A percentile compares a stretch with the other conserved stretches of the same genome.
Evolutionary conservation across 1,140 invertebrate species (phyloP).

Genomic region (Dreissena rostriformis): DNA sequence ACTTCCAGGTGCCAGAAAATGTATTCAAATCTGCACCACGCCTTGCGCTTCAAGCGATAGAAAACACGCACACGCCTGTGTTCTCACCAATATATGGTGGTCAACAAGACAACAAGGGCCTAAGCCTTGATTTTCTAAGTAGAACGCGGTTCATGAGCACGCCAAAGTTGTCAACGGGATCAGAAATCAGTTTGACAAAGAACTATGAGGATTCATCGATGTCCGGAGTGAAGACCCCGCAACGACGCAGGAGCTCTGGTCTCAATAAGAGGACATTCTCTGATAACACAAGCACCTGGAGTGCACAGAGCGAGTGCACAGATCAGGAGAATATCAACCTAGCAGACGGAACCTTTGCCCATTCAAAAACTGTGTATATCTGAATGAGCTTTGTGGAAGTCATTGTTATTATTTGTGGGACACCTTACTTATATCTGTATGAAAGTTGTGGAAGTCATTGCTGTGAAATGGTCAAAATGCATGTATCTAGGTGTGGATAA

Average conservation of each 20-base stretch:
- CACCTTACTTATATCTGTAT: too few species aligned
- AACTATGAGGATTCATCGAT: constrained; percentile 20
- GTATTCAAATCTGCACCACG: constrained; percentile 10
- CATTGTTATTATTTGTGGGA: too few species aligned
- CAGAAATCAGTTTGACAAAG: constrained; percentile 14
- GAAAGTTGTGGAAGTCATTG: too few species aligned
- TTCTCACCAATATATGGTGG: constrained; percentile 50
- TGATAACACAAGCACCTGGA: constrained; percentile 48
- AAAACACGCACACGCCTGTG: constrained; percentile 64
- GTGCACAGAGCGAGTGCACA: constrained; percentile 35
- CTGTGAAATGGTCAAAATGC: too few species aligned
- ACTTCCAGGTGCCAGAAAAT: not conserved
- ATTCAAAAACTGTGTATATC: too few species aligned
- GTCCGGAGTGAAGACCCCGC: constrained; percentile 23
- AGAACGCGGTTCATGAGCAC: constrained; percentile 51
- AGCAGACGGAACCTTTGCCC: not conserved
- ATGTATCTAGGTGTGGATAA: too few species aligned
- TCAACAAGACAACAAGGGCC: constrained; percentile 10
- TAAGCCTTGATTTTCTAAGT: constrained; percentile 21
- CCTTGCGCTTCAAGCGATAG: constrained; percentile 57
- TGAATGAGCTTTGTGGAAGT: too few species aligned
- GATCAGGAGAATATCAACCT: constrained; percentile 7
- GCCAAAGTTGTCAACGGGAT: constrained; percentile 39
- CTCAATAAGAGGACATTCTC: not conserved
- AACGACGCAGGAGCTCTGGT: constrained; percentile 11